Evolutionary conservation across 2,113 vertebrate species (phyloP).

Genomic region (Gnathochromis pfefferi): DNA sequence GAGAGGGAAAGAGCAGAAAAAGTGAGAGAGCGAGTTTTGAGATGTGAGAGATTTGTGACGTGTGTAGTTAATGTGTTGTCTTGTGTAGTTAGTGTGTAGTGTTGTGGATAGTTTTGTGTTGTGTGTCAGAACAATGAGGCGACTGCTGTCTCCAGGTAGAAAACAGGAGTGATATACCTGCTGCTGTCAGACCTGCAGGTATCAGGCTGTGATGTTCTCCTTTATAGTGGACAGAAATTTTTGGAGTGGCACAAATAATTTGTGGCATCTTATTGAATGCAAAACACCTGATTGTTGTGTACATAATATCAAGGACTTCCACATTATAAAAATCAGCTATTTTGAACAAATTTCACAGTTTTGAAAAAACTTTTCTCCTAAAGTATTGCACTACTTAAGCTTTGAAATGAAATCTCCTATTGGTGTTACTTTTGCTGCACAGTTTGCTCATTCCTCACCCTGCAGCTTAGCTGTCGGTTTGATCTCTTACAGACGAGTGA

Average conservation of each 20-base stretch:
- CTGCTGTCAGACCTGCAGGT: not conserved
- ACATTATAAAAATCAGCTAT: not conserved
- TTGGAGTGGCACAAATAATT: not conserved
- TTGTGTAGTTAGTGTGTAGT: not conserved
- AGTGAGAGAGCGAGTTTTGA: too few species aligned
- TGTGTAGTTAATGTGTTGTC: too few species aligned
- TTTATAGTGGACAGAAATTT: not conserved
- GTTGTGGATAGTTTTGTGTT: not conserved
- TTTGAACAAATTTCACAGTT: not conserved
- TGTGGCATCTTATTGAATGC: not conserved
- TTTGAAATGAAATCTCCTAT: not conserved
- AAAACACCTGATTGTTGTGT: not conserved
- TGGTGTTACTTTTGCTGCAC: not conserved
- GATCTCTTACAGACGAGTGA: constrained; percentile 5
- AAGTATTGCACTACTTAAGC: not conserved
- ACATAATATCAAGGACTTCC: not conserved
- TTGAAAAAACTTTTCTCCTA: not conserved
- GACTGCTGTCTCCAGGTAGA: not conserved
- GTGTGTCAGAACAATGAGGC: not conserved
- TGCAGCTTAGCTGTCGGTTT: constrained; percentile 9
- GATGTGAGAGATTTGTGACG: too few species aligned
- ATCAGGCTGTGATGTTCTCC: not conserved
- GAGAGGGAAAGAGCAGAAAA: too few species aligned
- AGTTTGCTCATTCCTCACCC: not conserved
- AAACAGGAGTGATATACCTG: not conserved